Evolutionary conservation across 2,888 invertebrate genomes (phyloP), one percentile per base, ranked within the genome.

Genomic region (Drosophila heteroneura): DNA sequence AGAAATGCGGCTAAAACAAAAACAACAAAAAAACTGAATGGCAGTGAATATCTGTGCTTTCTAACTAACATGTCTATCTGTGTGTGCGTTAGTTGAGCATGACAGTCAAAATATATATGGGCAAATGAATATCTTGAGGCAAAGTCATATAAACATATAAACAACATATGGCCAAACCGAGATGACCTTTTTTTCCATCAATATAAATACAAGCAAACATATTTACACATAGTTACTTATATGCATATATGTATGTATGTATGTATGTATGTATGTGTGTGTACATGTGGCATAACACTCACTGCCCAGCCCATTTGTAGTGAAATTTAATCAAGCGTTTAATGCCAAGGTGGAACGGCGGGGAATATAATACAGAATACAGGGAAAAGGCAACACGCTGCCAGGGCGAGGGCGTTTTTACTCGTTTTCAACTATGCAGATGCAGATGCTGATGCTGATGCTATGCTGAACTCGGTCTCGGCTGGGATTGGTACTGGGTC

Each of bases 301-400:
- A 49, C 58, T 58, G 85, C 74, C 86, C 86, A 83, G 54, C 87
- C 75, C 84, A 81, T 86, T 89, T 86, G 89, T 89, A 91, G 90
- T 91, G 90, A 91, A 91, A 91, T 90, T 91, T 90, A 91, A 91
- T 91, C 90, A 91, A 91, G 91, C 90, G 90, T 90, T 91, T 91
- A 91, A 90, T 87, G 91, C 89, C 81, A 82, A 79, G 90, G 83
- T 89, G 88, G 90, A 89, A 89, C 90, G 78, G 76, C 86, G 74
- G 68, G 75, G 85, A 91, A 90, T 73, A 86, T 83, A 82, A 88
- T 90, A 85, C 81, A 78, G 54, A 70, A 58, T n/a, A n/a, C 30
- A 22, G 26, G 79, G 47, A 53, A 70, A 68, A 65, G 74, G 51
- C 58, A 67, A 51, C 30, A 35, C 53, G 61, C 70, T 49, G 70